Evolutionary conservation across 1,140 invertebrate species (phyloP), one percentile per base, ranked within the genome.

Genomic region (Maconellicoccus hirsutus): DNA sequence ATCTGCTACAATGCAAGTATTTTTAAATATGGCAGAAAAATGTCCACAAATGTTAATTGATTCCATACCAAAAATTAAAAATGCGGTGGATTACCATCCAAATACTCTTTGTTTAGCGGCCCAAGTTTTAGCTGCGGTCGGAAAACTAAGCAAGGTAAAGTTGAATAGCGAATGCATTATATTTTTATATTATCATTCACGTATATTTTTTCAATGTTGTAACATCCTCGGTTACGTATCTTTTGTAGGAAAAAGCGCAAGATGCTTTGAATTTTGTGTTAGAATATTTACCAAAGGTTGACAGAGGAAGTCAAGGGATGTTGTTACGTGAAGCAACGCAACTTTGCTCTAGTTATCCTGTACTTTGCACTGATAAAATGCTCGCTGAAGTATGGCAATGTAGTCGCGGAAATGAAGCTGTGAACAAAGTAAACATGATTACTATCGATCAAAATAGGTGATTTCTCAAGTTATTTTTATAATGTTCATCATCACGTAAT

Each of bases 241-340:
- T 74, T 72, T 74, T 77, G 59, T 77, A 88, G 85, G 87, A 88
- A 75, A 83, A 86, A 73, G 91, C 89, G 0, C 86, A 89, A 77
- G 87, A 88, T 75, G 88, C 89, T 8, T 78, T 93, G 26, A 87
- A 89, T 79, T 93, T 91, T 80, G 86, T 93, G 59, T 80, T 91
- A 33, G 86, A 87, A 75, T 85, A 88, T 74, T 80, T 93, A 72
- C 83, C 85, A 23, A 83, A 84, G 75, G 86, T 84, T 8, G 89
- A 90, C 76, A 82, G 87, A 73, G 83, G 84, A 42, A 85, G 84
- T 73, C 86, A 91, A 75, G 85, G 86, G 6, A 82, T 86, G 23
- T 79, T 93, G 71, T 78, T 93, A 71, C 83, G 89, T 71, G 90
- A 92, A 78, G 88, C 90, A 19, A 89, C 89, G 19, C 81, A 86